These are phyloP conservation scores for Marcusenius ussheri DNA, from an alignment of 2,113 vertebrate genomes.

Conservation along the genomic window DNA sequence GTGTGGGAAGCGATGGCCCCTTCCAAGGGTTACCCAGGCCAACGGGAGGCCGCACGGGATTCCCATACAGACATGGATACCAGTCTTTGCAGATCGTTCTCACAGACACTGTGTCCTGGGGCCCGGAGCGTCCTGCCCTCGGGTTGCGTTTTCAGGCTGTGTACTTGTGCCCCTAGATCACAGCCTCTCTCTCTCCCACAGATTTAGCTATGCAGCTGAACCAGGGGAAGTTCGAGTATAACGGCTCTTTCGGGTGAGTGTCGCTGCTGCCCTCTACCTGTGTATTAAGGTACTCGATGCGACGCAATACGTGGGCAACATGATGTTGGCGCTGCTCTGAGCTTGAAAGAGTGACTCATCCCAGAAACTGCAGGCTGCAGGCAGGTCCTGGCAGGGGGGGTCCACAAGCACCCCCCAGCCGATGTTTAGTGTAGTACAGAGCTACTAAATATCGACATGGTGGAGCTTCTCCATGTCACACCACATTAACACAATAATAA, in stretches of 20 bases:
- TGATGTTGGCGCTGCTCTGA: constrained; percentile 19
- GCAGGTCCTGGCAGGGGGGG: background rate
- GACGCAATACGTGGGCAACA: no score
- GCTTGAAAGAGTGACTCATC: constrained; percentile 35
- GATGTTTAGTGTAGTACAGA: background rate
- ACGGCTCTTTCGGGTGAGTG: constrained; percentile 94
- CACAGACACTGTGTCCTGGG: background rate
- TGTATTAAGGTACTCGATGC: background rate
- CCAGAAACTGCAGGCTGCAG: background rate
- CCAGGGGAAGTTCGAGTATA: constrained; percentile 98
- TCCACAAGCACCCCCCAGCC: background rate
- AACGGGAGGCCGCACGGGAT: background rate
- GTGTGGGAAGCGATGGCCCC: background rate
- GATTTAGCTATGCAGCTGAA: constrained; percentile 99
- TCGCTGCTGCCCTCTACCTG: constrained; percentile 33
- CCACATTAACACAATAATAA: background rate
- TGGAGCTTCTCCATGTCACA: background rate
- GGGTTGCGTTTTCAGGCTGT: background rate
- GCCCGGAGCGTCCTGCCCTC: background rate
- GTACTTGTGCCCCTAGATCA: background rate
- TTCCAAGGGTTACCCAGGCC: background rate
- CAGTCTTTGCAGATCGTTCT: background rate
- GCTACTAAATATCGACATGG: background rate
- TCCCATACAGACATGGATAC: background rate
- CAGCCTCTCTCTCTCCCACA: constrained; percentile 51